Evolutionary conservation across 2,888 invertebrate genomes (phyloP), one percentile per base, ranked within the genome.

Genomic region (Thera britannica): DNA sequence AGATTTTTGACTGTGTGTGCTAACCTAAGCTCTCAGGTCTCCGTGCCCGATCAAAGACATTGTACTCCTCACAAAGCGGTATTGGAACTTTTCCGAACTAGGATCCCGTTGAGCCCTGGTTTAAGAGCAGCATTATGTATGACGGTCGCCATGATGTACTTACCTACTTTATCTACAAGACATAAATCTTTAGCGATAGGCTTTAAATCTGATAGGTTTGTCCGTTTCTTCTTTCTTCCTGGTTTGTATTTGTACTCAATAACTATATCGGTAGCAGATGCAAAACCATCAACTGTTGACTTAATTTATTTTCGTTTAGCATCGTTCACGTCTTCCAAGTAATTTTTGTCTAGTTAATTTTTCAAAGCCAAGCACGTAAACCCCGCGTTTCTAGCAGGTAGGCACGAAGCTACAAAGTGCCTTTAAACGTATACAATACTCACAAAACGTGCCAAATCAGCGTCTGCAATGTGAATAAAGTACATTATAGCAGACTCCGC

Each of bases 381-480:
- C 62, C 58, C 11, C 48, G 12, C 49, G 59, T 57, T 65, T 51
- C 62, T 38, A 63, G 23, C 60, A 11, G 52, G 63, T 70, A 60
- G 60, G 60, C 63, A 59, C 49, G 59, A 63, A 62, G 41, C 36
- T 62, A 55, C n/a, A 12, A 54, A 63, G 60, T 58, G 61, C 35
- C 58, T 60, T 41, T 64, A 52, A 63, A 61, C 48, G 57, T 46
- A 52, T 52, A 66, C 46, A 60, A 51, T 61, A 67, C 59, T 68
- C 62, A 70, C 63, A 62, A 72, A 67, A 74, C 74, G 74, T 72
- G 74, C 65, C 67, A 59, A 74, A 74, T 72, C 70, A 51, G 60
- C 62, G 66, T 66, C 62, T 56, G 54, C 62, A 51, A 11, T 59
- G 36, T 34, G 58, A 59, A 56, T 56, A 56, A 67, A 68, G 48